Evolutionary conservation across 2,888 invertebrate genomes (phyloP).

Genomic region (Sthenelais limicola): DNA sequence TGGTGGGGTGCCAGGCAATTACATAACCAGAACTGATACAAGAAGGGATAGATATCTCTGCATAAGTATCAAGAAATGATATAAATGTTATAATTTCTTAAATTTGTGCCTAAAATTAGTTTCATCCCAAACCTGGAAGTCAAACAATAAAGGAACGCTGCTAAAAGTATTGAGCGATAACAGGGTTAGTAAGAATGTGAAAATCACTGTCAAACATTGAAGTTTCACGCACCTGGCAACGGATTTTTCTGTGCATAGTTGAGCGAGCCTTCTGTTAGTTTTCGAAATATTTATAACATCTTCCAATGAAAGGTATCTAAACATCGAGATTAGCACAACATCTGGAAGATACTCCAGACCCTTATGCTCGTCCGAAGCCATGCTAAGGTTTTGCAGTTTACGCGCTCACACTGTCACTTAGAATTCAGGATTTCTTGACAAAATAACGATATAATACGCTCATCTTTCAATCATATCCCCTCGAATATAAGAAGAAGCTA

Average conservation of each 20-base stretch:
- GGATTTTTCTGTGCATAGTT: conserved; percentile 57
- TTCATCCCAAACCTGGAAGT: neutral
- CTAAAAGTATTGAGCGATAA: conserved; percentile 16
- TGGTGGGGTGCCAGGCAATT: no score
- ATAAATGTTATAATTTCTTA: no score
- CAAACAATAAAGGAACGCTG: neutral
- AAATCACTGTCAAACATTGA: neutral
- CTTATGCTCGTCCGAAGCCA: conserved; percentile 3
- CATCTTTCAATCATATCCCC: no score
- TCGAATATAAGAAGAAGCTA: no score
- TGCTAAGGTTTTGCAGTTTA: neutral
- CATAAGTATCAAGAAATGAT: no score
- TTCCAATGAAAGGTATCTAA: conserved; percentile 23
- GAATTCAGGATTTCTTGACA: no score
- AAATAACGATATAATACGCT: no score
- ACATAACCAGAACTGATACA: no score
- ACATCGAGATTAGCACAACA: conserved; percentile 25
- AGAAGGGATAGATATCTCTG: no score
- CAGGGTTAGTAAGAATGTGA: conserved; percentile 12
- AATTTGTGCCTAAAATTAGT: no score
- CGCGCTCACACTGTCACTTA: neutral
- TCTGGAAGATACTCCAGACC: conserved; percentile 34
- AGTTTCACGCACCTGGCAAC: conserved; percentile 56
- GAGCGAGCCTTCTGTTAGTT: conserved; percentile 55
- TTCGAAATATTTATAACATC: conserved; percentile 42